Conservation (phyloP, 2,113 vertebrate genomes). For the Pimephales promelas region DNA sequence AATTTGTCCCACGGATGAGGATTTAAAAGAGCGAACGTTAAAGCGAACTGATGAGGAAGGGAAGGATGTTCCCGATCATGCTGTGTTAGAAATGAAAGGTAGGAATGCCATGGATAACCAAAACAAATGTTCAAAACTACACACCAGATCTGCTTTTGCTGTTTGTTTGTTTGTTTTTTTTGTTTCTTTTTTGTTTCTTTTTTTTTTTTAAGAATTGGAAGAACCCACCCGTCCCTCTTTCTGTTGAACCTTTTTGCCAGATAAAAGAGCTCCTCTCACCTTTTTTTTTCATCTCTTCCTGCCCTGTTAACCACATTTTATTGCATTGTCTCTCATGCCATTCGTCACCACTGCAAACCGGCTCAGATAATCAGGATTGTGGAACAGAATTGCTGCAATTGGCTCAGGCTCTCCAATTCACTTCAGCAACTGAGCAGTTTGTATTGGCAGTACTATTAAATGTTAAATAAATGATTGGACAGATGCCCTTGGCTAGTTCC, state of each 20-base stretch:
- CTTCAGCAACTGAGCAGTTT: slow-evolving; percentile 23
- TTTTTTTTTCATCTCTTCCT: slow-evolving; percentile 9
- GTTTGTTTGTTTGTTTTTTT: slow-evolving; percentile 68
- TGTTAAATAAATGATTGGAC: neutral
- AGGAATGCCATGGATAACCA: slow-evolving; percentile 77
- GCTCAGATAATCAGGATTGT: slow-evolving; percentile 32
- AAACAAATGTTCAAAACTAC: slow-evolving; percentile 69
- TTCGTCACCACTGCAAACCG: slow-evolving; percentile 15
- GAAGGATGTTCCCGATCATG: slow-evolving; percentile 94
- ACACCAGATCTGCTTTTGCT: slow-evolving; percentile 79
- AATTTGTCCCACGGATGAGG: slow-evolving; percentile 94
- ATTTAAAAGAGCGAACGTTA: slow-evolving; percentile 92
- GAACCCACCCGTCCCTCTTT: slow-evolving; percentile 59
- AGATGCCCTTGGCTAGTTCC: neutral
- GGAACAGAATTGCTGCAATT: slow-evolving; percentile 26
- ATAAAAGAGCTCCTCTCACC: slow-evolving; percentile 51
- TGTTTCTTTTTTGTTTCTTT: slow-evolving; percentile 37
- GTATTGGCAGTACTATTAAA: slow-evolving; percentile 8
- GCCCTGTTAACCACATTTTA: slow-evolving; percentile 40
- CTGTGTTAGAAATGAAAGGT: slow-evolving; percentile 98
- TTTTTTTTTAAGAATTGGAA: slow-evolving; percentile 71
- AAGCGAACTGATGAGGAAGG: slow-evolving; percentile 94
- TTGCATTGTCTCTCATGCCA: slow-evolving; percentile 40
- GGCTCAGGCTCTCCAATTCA: slow-evolving; percentile 19
- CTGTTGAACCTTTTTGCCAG: slow-evolving; percentile 56